Base-by-base conservation (phyloP, 2,888 invertebrate genomes). In the Rhopalosiphum nymphaeae region DNA sequence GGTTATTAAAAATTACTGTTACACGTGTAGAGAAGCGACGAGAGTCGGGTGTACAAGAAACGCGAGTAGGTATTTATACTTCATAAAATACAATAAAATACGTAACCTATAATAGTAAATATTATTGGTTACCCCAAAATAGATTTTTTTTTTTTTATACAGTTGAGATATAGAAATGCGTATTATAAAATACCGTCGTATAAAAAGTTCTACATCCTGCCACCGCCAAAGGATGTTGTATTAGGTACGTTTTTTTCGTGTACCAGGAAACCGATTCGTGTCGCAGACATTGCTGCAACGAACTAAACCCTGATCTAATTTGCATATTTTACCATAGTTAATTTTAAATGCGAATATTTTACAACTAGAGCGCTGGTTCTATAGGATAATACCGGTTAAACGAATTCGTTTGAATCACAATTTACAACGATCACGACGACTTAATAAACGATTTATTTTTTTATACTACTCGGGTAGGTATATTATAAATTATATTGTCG, bases 301-400 rank as follows among this genome's bases (percentile, higher is more conserved):
- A 36, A 57, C 89, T 44, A 36, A 78, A 78, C 78, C 78, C 78
- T 7, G 36, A 36, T 78, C 44, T 56, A 10, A 56, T 91, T 91
- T 91, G 86, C 86, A 91, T 91, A 86, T 57, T 91, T 91, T 86
- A 86, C 85, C 91, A 86, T 91, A 91, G 91, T 91, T 86, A 91
- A 91, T 91, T 91, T 61, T 25, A 13, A 91, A 91, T 86, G 57
- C 57, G 85, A 91, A 91, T 91, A 84, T 91, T 56, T 91, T 91
- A 91, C 84, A 84, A 91, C 91, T 61, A 91, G 91, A 91, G 61
- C 91, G 91, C 26, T 16, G 44, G 26, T 42, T 61, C 46, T 21
- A 21, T 56, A 29, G 13, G 36, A n/a, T 49, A 78, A 53, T 56
- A 91, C 91, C 91, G 91, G 91, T 91, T 61, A 46, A 57, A 86